These are phyloP conservation scores for Drosophila azteca DNA, from an alignment of 1,140 invertebrate species.

Conservation along the genomic window DNA sequence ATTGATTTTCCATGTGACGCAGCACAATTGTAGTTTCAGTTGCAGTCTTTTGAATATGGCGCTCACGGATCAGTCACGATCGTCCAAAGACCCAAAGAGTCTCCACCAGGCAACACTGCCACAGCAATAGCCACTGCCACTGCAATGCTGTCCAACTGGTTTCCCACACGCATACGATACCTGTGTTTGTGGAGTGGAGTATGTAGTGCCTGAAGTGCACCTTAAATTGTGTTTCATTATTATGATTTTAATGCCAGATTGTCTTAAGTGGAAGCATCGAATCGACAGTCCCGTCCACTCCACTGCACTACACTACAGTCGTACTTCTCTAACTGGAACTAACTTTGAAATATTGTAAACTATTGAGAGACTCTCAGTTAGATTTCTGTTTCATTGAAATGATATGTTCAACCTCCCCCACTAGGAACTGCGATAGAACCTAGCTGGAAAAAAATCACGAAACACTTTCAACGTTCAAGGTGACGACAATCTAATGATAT, in stretches of 20 bases:
- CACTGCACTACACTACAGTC: too few relatives aligned
- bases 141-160: slow-evolving; percentile 76
- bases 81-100: slow-evolving; percentile 10
- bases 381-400: too few relatives aligned
- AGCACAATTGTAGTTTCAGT: slow-evolving; percentile 72
- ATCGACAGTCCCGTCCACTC: slow-evolving; percentile 8
- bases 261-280: slow-evolving; percentile 63
- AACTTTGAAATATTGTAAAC: too few relatives aligned
- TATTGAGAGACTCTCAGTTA: too few relatives aligned
- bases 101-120: neutral
- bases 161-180: slow-evolving; percentile 46
- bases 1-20: slow-evolving; percentile 79
- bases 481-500: too few relatives aligned
- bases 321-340: too few relatives aligned
- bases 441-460: too few relatives aligned
- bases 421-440: neutral
- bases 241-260: slow-evolving; percentile 75
- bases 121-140: neutral
- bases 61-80: slow-evolving; percentile 54
- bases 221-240: slow-evolving; percentile 80
- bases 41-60: slow-evolving; percentile 70
- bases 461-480: too few relatives aligned
- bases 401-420: too few relatives aligned
- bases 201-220: slow-evolving; percentile 55
- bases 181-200: slow-evolving; percentile 15